Evolutionary conservation across 2,797 vertebrate genomes (phyloP).

Genomic region (Menidia menidia): DNA sequence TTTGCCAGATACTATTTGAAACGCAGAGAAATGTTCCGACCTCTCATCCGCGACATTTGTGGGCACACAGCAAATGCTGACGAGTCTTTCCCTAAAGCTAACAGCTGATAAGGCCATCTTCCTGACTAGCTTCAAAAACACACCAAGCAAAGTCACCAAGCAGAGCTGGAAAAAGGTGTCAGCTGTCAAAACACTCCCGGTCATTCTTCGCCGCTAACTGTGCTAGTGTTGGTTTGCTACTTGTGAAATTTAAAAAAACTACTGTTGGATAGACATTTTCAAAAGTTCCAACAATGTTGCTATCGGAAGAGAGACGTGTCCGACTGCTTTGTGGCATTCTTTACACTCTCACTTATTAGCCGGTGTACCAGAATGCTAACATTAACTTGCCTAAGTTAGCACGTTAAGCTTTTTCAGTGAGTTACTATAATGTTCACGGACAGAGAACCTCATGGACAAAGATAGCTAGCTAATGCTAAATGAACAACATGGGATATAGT

Average conservation of each 20-base stretch:
- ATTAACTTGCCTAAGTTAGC: conserved; percentile 58
- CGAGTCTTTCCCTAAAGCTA: conserved; percentile 38
- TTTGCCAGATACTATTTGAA: conserved; percentile 38
- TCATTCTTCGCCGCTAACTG: conserved; percentile 40
- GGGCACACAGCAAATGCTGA: conserved; percentile 27
- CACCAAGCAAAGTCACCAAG: conserved; percentile 45
- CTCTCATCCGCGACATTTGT: conserved; percentile 4
- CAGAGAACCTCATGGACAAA: conserved; percentile 10
- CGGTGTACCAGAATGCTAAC: conserved; percentile 58
- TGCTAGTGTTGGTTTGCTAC: conserved; percentile 16
- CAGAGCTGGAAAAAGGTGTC: conserved; percentile 66
- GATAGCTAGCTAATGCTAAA: background rate
- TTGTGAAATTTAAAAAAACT: conserved; percentile 8
- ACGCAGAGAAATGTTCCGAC: conserved; percentile 4
- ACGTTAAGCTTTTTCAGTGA: conserved; percentile 30
- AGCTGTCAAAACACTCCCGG: conserved; percentile 80
- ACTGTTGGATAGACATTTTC: background rate
- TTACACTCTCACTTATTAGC: conserved; percentile 36
- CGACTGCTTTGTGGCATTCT: conserved; percentile 6
- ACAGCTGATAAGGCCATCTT: conserved; percentile 56
- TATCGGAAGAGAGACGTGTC: conserved; percentile 3
- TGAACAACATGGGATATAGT: background rate
- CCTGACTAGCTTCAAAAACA: conserved; percentile 36
- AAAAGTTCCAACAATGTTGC: background rate
- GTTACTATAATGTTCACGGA: conserved; percentile 36